A percentile compares a stretch with the other conserved stretches of the same genome.
These are phyloP conservation scores for Diaphora mendica DNA, from an alignment of 2,888 invertebrate genomes.

Conservation along the genomic window DNA sequence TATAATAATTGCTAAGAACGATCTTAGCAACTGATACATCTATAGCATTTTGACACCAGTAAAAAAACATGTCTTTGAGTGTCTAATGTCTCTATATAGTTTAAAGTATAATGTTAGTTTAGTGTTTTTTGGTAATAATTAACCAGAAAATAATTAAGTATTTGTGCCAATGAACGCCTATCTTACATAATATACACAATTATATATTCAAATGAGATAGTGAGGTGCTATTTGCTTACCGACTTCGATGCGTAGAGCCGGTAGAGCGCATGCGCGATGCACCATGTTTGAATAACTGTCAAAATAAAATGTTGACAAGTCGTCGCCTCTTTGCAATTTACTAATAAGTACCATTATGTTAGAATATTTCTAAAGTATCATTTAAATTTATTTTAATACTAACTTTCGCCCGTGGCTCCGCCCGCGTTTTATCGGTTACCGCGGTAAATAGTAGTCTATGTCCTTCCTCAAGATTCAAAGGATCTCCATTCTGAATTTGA, in stretches of 20 bases:
- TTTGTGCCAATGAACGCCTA: neutral
- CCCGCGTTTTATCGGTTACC: too few relatives aligned
- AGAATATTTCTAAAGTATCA: slow-evolving; percentile 12
- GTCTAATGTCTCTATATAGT: too few relatives aligned
- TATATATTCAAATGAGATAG: neutral
- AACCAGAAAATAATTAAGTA: neutral
- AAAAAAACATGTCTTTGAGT: too few relatives aligned
- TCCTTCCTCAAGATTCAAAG: too few relatives aligned
- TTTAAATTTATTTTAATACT: slow-evolving; percentile 11
- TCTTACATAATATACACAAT: neutral
- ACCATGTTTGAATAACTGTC: slow-evolving; percentile 76
- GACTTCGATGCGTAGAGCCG: slow-evolving; percentile 3
- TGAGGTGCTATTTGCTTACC: slow-evolving; percentile 31
- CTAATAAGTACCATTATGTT: slow-evolving; percentile 23
- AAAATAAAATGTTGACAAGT: slow-evolving; percentile 59
- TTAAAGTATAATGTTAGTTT: too few relatives aligned
- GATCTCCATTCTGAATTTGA: too few relatives aligned
- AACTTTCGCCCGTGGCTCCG: too few relatives aligned
- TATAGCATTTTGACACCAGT: neutral
- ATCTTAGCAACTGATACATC: neutral
- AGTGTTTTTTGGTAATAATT: neutral
- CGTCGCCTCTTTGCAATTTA: slow-evolving; percentile 41
- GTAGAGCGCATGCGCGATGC: slow-evolving; percentile 30
- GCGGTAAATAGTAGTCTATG: too few relatives aligned
- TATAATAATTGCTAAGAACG: neutral